A percentile compares a stretch with the other conserved stretches of the same genome.
Evolutionary conservation across 2,888 invertebrate genomes (phyloP).

Genomic region (Agrochola macilenta): DNA sequence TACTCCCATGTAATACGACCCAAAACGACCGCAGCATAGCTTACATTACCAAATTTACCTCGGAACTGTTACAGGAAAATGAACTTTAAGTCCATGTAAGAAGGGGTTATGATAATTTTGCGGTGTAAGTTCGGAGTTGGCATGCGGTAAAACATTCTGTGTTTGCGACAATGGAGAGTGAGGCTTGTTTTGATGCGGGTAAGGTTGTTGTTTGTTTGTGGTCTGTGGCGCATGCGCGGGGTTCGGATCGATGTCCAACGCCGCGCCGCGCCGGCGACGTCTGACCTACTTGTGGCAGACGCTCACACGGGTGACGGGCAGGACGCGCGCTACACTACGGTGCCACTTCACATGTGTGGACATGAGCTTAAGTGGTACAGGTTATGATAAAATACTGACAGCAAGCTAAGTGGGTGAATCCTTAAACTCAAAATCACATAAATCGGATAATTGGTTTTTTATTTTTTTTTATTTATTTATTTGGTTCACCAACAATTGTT

Average conservation of each 20-base stretch:
- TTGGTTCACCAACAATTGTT: too few relatives aligned
- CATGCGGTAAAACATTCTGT: constrained; percentile 67
- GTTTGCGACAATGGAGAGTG: constrained; percentile 19
- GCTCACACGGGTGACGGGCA: constrained; percentile 47
- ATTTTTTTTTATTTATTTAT: too few relatives aligned
- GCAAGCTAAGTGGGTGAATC: not conserved
- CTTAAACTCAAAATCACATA: not conserved
- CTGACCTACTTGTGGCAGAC: constrained; percentile 84
- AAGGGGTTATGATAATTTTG: constrained; percentile 56
- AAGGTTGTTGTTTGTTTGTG: constrained; percentile 56
- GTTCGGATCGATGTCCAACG: constrained; percentile 81
- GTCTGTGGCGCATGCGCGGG: constrained; percentile 80
- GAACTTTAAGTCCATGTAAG: constrained; percentile 47
- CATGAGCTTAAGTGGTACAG: not conserved
- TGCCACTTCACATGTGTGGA: constrained; percentile 24
- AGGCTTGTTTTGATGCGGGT: constrained; percentile 33
- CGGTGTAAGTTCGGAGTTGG: constrained; percentile 59
- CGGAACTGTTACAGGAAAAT: constrained; percentile 52
- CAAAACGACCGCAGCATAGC: constrained; percentile 32
- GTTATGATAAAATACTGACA: not conserved
- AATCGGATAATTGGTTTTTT: not conserved
- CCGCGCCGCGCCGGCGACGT: constrained; percentile 80
- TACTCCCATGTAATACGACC: constrained; percentile 39
- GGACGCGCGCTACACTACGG: constrained; percentile 36
- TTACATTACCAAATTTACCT: constrained; percentile 32